Evolutionary conservation across 2,113 vertebrate genomes (phyloP).

Genomic region (Equus przewalskii): DNA sequence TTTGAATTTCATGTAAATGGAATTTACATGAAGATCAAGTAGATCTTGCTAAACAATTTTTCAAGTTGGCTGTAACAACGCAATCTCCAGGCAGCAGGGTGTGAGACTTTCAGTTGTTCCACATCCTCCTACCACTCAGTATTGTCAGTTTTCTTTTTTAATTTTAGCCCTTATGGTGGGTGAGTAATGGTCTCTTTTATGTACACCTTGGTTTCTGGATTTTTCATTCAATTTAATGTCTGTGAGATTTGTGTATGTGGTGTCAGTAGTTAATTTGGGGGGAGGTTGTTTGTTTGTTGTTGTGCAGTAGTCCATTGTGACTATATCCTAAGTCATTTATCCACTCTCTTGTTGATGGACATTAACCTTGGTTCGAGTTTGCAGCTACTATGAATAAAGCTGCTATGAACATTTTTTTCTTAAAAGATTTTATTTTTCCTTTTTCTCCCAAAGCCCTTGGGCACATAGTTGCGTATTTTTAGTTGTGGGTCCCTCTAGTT

Average conservation of each 20-base stretch:
- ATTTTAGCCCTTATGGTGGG: too few relatives aligned
- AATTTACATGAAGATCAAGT: background rate
- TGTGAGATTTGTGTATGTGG: background rate
- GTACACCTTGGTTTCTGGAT: background rate
- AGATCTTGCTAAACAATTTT: too few relatives aligned
- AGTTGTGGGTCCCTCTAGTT: too few relatives aligned
- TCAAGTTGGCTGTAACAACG: too few relatives aligned
- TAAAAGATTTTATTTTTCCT: too few relatives aligned
- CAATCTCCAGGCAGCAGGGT: too few relatives aligned
- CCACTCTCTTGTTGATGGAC: background rate
- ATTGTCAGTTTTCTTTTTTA: too few relatives aligned
- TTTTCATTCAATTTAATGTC: background rate
- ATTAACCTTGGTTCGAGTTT: constrained; percentile 9
- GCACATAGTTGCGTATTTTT: too few relatives aligned
- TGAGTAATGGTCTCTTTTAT: background rate
- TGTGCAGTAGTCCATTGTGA: background rate
- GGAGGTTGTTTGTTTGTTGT: background rate
- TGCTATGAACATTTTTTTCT: background rate
- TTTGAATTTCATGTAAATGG: background rate
- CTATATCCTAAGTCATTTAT: background rate
- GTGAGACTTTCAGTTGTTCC: too few relatives aligned
- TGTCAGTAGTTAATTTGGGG: background rate
- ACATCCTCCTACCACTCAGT: too few relatives aligned
- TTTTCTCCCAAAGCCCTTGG: too few relatives aligned
- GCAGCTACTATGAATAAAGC: background rate